phyloP scores from a whole-genome alignment of 2,888 invertebrate genomes.

The Philopedon plagiatum region DNA sequence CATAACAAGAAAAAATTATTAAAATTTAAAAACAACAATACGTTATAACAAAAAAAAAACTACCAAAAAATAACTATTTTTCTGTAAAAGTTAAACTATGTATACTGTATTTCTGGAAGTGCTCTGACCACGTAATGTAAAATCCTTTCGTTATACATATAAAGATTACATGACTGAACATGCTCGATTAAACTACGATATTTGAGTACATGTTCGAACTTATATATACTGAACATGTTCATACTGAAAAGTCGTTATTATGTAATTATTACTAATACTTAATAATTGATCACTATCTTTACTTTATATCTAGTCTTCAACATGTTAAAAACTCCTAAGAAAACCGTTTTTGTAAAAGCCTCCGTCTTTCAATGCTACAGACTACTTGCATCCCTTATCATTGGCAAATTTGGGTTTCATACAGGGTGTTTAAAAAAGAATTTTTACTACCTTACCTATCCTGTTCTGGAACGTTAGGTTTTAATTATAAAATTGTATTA shows the following conservation, averaged over 20 bases:
- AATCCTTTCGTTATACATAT: not conserved
- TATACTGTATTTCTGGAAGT: conserved; percentile 8
- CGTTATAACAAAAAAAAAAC: not conserved
- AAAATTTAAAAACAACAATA: not conserved
- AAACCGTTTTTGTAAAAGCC: not conserved
- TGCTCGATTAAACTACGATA: not conserved
- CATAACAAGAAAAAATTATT: too few species aligned
- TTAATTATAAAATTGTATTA: too few species aligned
- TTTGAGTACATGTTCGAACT: conserved; percentile 6
- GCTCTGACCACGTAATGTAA: not conserved
- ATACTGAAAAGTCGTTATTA: too few species aligned
- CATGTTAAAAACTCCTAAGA: not conserved
- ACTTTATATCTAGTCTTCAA: conserved; percentile 4
- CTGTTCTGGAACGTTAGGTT: too few species aligned
- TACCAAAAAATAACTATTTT: not conserved
- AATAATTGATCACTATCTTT: conserved; percentile 16
- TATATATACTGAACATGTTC: not conserved
- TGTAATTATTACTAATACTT: conserved; percentile 7
- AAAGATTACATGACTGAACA: not conserved
- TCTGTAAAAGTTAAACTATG: not conserved
- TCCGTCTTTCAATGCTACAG: not conserved
- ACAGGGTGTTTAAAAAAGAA: not conserved
- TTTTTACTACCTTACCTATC: too few species aligned
- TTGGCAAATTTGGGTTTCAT: not conserved
- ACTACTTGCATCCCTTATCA: not conserved